phyloP scores from a whole-genome alignment of 2,797 vertebrate genomes.

The Melanotaenia nigrans region DNA sequence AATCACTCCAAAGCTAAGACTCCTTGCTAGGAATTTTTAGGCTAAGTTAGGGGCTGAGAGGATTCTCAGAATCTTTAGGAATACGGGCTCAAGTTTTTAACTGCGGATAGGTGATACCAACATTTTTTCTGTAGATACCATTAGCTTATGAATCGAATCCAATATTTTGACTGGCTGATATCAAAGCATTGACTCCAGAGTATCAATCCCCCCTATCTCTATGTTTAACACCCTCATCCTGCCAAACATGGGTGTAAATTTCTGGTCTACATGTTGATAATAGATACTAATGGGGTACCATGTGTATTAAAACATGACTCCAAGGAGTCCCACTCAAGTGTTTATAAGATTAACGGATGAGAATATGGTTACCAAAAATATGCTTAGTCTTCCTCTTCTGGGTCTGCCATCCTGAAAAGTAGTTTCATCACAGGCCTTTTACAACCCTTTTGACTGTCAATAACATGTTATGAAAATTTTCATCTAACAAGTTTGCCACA shows the following conservation, averaged over 20 bases:
- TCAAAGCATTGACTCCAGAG: no score
- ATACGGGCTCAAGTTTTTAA: no score
- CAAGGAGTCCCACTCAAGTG: neutral
- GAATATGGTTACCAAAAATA: neutral
- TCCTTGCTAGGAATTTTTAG: no score
- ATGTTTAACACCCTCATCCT: neutral
- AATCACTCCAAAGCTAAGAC: no score
- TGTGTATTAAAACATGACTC: neutral
- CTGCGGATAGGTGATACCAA: no score
- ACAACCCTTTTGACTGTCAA: neutral
- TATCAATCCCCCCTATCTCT: no score
- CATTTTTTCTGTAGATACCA: no score
- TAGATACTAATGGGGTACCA: neutral
- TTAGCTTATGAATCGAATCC: no score
- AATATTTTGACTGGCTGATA: no score
- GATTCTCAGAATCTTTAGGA: no score
- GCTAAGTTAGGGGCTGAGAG: no score
- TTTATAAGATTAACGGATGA: neutral
- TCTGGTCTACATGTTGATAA: neutral
- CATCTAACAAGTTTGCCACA: neutral
- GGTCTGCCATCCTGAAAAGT: neutral
- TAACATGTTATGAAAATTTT: neutral
- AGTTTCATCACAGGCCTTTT: neutral
- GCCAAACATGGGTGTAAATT: neutral
- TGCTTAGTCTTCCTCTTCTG: neutral